These are phyloP conservation scores for Sialis fuliginosa DNA, from an alignment of 2,888 invertebrate genomes.

Conservation along the genomic window DNA sequence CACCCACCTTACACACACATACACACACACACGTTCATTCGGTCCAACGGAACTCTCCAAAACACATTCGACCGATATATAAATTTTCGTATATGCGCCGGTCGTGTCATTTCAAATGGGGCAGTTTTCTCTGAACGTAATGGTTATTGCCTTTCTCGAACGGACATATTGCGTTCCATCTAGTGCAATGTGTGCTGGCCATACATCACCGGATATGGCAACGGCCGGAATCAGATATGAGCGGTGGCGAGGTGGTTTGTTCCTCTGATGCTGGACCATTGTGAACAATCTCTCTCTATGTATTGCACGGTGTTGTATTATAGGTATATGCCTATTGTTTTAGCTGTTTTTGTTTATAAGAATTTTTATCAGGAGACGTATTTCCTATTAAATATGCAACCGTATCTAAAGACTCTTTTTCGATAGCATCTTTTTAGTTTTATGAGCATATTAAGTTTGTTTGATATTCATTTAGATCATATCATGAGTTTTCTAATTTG, in stretches of 20 bases:
- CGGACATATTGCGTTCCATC: conserved; percentile 41
- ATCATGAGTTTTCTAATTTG: no score
- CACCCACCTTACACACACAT: background rate
- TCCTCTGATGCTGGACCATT: background rate
- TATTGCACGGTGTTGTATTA: no score
- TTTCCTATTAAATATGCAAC: no score
- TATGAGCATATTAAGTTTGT: no score
- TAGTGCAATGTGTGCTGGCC: conserved; percentile 37
- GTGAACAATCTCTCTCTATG: background rate
- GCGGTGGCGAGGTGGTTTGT: background rate
- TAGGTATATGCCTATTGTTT: no score
- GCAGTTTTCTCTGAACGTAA: conserved; percentile 40
- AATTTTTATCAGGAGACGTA: no score
- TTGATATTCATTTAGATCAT: no score
- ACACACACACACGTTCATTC: background rate
- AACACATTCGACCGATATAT: conserved; percentile 17
- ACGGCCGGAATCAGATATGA: background rate
- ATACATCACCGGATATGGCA: conserved; percentile 29
- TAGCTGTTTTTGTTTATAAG: no score
- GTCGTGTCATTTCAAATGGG: conserved; percentile 40
- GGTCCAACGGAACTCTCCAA: background rate
- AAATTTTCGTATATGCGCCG: conserved; percentile 39
- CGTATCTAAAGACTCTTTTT: no score
- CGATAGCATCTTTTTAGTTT: no score
- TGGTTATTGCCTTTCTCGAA: conserved; percentile 41